Evolutionary conservation across 2,113 vertebrate species (phyloP), one percentile per base, ranked within the genome.

Genomic region (Lepisosteus oculatus): DNA sequence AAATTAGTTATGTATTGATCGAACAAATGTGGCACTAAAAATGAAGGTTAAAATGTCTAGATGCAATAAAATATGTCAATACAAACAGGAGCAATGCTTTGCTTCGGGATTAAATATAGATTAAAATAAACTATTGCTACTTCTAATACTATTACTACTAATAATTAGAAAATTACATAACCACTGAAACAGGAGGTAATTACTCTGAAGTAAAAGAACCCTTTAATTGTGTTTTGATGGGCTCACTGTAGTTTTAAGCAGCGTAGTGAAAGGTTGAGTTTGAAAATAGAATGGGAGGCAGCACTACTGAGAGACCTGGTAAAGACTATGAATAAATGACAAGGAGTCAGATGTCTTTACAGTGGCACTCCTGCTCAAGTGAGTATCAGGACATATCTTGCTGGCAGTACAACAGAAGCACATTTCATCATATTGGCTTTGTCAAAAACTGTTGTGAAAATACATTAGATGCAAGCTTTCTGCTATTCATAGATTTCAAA

Each of bases 151-250:
- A 29, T 29, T 29, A 29, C 29, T 29, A 29, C 29, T 29, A 1
- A 29, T 29, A 29, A 29, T 29, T 29, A 29, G 29, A 29, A 29
- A 29, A 29, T 29, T 29, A 29, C 29, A 29, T 29, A 29, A 29
- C 29, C 29, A 29, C 29, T 29, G 1, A 0, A 29, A 29, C 29
- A 29, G 29, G 29, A 29, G 29, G 29, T 29, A 29, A 29, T 29
- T 29, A 29, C 29, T 29, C 29, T 29, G 29, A 29, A 29, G 29
- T 17, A 55, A 41, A 56, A 55, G 43, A 56, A 14, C 17, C 8
- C 47, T 70, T 70, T 45, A 61, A 17, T 70, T 15, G n/a, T 29
- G 47, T 66, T 66, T 71, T 72, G 66, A 45, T 29, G 1, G 29
- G 29, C 29, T 29, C 29, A 29, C 29, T 29, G 29, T 29, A 29